These are phyloP conservation scores for Drosophila sp. DNA, from an alignment of 1,140 invertebrate genomes.

Conservation along the genomic window DNA sequence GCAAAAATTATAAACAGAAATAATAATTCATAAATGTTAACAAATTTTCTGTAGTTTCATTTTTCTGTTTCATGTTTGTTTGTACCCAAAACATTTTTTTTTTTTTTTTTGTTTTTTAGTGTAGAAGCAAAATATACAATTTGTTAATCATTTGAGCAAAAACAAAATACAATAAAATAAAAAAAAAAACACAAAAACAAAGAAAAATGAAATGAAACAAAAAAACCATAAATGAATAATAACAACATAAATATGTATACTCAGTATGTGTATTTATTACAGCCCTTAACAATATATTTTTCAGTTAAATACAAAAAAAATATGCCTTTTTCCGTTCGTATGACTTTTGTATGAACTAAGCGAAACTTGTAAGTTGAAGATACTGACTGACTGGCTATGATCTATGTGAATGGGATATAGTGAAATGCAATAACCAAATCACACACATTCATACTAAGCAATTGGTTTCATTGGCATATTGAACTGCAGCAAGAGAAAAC, in stretches of 20 bases:
- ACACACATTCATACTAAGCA: slow-evolving; percentile 48
- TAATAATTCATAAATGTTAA: slow-evolving; percentile 12
- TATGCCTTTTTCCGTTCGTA: slow-evolving; percentile 68
- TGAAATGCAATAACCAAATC: slow-evolving; percentile 62
- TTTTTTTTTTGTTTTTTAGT: slow-evolving; percentile 14
- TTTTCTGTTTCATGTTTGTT: slow-evolving; percentile 7
- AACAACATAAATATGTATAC: slow-evolving; percentile 21
- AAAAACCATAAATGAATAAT: slow-evolving; percentile 7
- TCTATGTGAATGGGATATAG: slow-evolving; percentile 16
- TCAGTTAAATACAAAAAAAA: slow-evolving; percentile 37
- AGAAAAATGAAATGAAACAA: neutral
- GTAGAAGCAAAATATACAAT: slow-evolving; percentile 51
- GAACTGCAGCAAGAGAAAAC: slow-evolving; percentile 16
- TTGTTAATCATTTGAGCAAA: neutral
- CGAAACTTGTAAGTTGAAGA: slow-evolving; percentile 73
- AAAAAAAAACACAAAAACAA: slow-evolving; percentile 21
- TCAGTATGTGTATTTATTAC: slow-evolving; percentile 27
- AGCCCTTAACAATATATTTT: slow-evolving; percentile 25
- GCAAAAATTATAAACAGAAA: slow-evolving; percentile 6
- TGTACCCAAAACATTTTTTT: slow-evolving; percentile 28
- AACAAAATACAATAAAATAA: neutral
- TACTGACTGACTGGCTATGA: slow-evolving; percentile 22
- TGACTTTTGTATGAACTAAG: slow-evolving; percentile 31
- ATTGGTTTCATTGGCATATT: slow-evolving; percentile 76
- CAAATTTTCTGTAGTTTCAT: neutral